Evolutionary conservation across 2,888 invertebrate genomes (phyloP), one percentile per base, ranked within the genome.

Genomic region (Drosophila monieri): DNA sequence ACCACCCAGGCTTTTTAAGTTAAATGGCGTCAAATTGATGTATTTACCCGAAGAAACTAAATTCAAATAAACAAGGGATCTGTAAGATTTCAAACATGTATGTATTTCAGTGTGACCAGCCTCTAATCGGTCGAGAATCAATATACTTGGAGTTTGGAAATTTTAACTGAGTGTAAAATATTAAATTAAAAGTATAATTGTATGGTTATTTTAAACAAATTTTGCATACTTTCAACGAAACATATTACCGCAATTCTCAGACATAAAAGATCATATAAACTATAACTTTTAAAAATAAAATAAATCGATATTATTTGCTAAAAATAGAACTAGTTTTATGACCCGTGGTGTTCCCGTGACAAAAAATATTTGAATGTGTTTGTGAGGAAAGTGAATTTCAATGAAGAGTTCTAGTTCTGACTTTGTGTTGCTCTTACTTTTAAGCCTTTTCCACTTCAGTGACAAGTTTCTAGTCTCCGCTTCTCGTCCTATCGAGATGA

Each of bases 21-120:
- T 62, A 65, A 60, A 78, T 65, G 69, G 55, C 72, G 59, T 72
- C 15, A 76, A 83, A 67, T 79, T 83, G 53, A 47, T 65, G 81
- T 76, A 79, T 65, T 46, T 53, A 47, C 39, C 30, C 27, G 44
- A 64, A 37, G 46, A 2, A 2, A 46, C 56, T 39, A 51, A 37
- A 66, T 25, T 55, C 8, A 49, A 83, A 83, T 74, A 79, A 78
- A 81, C 52, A 18, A 4, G 12, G 37, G 51, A 57, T 74, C 64
- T 74, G 53, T 10, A 58, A 64, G 61, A 56, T 46, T 47, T 39
- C 4, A 61, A 51, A 41, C 3, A 2, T 27, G 25, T 25, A 46
- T 25, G 25, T 25, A 46, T 25, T 4, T 21, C 5, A 39, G 30
- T 58, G 60, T 46, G 60, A 47, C 60, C 60, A 57, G 14, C 18